Evolutionary conservation across 2,888 invertebrate genomes (phyloP).

Genomic region (Brachyopa scutellaris): DNA sequence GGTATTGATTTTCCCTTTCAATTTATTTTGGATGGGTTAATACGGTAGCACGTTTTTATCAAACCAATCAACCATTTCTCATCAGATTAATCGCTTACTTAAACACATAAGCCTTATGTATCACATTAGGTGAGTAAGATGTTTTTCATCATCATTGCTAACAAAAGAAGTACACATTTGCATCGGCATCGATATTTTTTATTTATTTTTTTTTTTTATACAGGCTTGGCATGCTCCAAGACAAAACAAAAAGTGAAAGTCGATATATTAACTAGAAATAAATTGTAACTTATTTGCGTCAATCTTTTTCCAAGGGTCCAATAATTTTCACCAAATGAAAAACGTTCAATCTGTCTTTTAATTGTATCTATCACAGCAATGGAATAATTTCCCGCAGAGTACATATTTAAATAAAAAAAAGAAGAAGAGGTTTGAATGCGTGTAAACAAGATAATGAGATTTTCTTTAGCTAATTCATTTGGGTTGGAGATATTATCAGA

Average conservation of each 20-base stretch:
- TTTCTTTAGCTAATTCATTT: not conserved
- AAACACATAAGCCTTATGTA: too few relatives aligned
- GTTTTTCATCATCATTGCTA: too few relatives aligned
- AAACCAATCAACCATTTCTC: not conserved
- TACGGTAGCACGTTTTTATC: not conserved
- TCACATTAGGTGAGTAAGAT: too few relatives aligned
- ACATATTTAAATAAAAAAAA: not conserved
- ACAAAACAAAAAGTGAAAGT: slow-evolving; percentile 15
- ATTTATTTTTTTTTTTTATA: not conserved
- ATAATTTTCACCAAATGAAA: not conserved
- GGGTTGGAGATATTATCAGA: too few relatives aligned
- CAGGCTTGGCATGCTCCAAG: not conserved
- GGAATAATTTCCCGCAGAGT: slow-evolving; percentile 10
- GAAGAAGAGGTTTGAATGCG: not conserved
- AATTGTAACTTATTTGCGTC: not conserved
- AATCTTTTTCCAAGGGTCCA: not conserved
- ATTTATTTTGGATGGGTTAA: not conserved
- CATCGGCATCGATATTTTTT: too few relatives aligned
- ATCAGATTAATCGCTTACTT: not conserved
- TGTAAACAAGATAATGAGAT: slow-evolving; percentile 15
- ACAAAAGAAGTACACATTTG: not conserved
- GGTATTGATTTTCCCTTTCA: not conserved
- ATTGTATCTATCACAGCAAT: slow-evolving; percentile 1
- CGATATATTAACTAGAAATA: too few relatives aligned
- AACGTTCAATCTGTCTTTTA: not conserved